phyloP scores from a whole-genome alignment of 1,140 invertebrate genomes.

The Cydia splendana region DNA sequence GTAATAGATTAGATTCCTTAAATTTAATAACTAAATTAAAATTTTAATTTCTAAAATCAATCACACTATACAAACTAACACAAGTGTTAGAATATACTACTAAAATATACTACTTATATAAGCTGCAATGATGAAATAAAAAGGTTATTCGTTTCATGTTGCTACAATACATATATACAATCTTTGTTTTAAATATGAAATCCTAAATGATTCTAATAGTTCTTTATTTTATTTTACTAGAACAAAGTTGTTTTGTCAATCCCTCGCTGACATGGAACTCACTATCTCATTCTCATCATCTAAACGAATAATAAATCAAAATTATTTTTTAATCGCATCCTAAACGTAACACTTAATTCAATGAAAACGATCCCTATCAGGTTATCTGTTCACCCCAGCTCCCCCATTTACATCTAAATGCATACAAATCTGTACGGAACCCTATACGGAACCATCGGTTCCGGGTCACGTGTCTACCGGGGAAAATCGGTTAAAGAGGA shows the following conservation, averaged over 20 bases:
- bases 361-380: conserved; percentile 68
- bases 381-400: conserved; percentile 67
- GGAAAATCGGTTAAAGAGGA: conserved; percentile 71
- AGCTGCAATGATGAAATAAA: no score
- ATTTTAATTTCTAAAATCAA: no score
- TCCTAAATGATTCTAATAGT: no score
- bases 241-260: not conserved
- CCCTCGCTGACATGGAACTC: not conserved
- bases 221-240: no score
- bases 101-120: no score
- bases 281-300: conserved; percentile 22
- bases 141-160: no score
- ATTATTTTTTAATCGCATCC: conserved; percentile 42
- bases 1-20: no score
- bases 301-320: conserved; percentile 36
- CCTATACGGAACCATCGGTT: conserved; percentile 64
- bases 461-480: conserved; percentile 75
- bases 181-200: no score
- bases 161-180: no score
- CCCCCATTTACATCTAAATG: conserved; percentile 74
- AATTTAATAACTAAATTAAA: no score
- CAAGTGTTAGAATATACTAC: no score
- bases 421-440: conserved; percentile 70
- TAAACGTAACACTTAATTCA: conserved; percentile 72
- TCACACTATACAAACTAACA: no score